Evolutionary conservation across 2,888 invertebrate genomes (phyloP).

Genomic region (Conus canariensis): DNA sequence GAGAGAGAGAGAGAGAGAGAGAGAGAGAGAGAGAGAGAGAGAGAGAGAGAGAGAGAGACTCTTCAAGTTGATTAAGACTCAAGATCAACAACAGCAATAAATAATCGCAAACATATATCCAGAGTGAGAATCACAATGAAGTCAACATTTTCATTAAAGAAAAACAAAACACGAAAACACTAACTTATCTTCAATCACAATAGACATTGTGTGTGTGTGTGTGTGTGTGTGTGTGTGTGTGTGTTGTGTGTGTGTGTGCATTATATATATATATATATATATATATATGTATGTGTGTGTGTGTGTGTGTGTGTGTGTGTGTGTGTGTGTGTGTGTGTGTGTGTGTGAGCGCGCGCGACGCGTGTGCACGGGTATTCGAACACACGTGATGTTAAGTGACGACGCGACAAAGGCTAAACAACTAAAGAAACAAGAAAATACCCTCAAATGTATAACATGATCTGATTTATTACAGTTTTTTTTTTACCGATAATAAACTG

Average conservation of each 20-base stretch:
- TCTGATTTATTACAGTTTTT: no score
- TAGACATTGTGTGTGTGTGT: not conserved
- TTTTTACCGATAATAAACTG: no score
- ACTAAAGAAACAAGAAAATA: no score
- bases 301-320: conserved; percentile 6
- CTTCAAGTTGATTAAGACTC: not conserved
- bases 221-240: not conserved
- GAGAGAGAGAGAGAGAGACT: not conserved
- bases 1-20: not conserved
- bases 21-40: conserved; percentile 6
- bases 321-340: conserved; percentile 2
- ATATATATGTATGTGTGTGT: not conserved
- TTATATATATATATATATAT: no score
- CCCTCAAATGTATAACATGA: no score
- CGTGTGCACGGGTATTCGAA: not conserved
- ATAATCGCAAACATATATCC: conserved; percentile 1
- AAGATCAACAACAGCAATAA: not conserved
- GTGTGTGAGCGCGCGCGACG: not conserved
- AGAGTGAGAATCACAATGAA: not conserved
- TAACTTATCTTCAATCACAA: not conserved
- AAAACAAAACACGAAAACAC: no score
- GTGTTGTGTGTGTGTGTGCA: not conserved
- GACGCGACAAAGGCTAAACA: no score
- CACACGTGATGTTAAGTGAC: not conserved
- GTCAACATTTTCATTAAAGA: not conserved